Base-by-base conservation (phyloP, 2,888 invertebrate genomes). In the Chironomus riparius region DNA sequence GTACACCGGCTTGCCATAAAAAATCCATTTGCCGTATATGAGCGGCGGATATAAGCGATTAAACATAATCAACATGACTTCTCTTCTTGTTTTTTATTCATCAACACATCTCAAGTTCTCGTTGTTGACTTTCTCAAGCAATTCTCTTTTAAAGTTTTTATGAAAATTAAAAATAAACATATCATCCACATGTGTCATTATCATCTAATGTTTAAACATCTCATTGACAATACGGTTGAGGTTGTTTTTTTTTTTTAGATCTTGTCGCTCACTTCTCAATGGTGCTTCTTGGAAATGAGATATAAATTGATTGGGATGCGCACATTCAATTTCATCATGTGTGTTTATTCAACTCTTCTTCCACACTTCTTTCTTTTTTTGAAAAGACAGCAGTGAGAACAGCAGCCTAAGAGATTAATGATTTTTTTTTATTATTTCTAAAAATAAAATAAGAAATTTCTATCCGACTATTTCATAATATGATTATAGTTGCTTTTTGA, bases 1-100 rank as follows among this genome's bases (percentile, higher is more conserved):
- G 56, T 56, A 15, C n/a, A 48, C 50, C 50, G 50, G 15, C n/a
- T 12, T 50, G 15, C 15, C n/a, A 50, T 50, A 50, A 50, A 48
- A 48, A 50, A 50, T n/a, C 13, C 38, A 38, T 38, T 38, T 38
- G 38, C 50, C 1, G n/a, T 56, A 56, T 56, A 15, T 56, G 7
- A 18, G n/a, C 65, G 65, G 13, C 65, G 65, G 65, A 65, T 22
- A 24, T 13, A 24, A 65, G 65, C 21, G 65, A 65, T 65, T 65
- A 65, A 65, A 65, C 65, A 65, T 65, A 65, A 65, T 65, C 22
- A 65, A 24, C 65, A 22, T 24, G 65, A 65, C 65, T 65, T 65
- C 21, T 65, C 62, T 13, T 65, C 24, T 65, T 12, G 12, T 56
- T 56, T 7, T 15, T 56, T 18, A 56, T 56, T 56, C 15, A 12